Conservation (phyloP, 2,797 vertebrate genomes). For the Gadopsis bispinosus region DNA sequence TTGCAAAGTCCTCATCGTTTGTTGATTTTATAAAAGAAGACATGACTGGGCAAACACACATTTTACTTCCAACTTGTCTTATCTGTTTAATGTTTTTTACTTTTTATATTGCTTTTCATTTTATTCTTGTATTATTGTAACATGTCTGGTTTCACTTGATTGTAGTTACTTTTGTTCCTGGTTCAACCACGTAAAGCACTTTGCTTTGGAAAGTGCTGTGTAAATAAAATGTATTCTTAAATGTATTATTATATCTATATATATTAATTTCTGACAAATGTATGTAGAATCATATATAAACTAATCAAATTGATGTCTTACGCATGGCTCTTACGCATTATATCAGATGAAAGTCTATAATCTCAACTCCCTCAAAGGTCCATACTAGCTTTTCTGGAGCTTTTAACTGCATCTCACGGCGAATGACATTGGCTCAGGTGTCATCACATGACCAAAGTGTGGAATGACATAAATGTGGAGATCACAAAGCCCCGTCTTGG, state of each 20-base stretch:
- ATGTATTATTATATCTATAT: no score
- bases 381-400: neutral
- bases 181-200: no score
- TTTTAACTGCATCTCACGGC: neutral
- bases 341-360: neutral
- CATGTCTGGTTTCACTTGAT: no score
- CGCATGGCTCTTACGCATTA: neutral
- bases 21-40: neutral
- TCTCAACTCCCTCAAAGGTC: neutral
- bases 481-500: neutral
- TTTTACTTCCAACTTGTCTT: no score
- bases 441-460: neutral
- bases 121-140: no score
- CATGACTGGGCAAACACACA: neutral
- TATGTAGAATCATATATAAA: neutral
- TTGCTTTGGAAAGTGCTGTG: no score
- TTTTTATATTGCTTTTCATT: no score
- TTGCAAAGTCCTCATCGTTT: neutral
- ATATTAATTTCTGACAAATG: neutral
- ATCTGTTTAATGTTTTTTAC: no score
- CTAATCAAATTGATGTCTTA: neutral
- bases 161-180: no score
- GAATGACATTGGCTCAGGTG: neutral
- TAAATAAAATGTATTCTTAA: no score
- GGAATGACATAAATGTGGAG: neutral